A percentile compares a stretch with the other conserved stretches of the same genome.
These are phyloP conservation scores for Philypnodon macrostomus DNA, from an alignment of 2,797 vertebrate species.

Conservation along the genomic window DNA sequence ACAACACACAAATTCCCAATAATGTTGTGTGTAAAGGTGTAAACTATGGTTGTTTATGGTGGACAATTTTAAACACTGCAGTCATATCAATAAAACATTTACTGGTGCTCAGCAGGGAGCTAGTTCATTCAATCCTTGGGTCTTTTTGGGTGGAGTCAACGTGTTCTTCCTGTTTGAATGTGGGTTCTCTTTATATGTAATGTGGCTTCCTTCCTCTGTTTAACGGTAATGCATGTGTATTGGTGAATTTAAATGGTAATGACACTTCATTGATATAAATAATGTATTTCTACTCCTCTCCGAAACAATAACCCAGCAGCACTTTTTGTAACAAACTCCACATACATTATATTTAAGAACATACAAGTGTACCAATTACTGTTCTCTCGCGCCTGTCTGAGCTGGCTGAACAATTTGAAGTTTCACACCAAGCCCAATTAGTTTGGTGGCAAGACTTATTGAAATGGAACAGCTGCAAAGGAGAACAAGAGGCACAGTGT, in stretches of 20 bases:
- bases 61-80: background rate
- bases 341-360: slow-evolving; percentile 37
- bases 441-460: slow-evolving; percentile 67
- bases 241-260: too few relatives aligned
- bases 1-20: background rate
- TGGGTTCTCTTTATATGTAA: too few relatives aligned
- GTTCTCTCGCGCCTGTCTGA: slow-evolving; percentile 59
- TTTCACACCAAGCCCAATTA: slow-evolving; percentile 75
- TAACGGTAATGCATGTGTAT: too few relatives aligned
- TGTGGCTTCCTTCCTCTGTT: too few relatives aligned
- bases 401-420: slow-evolving; percentile 58
- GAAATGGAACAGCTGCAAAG: slow-evolving; percentile 64
- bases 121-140: too few relatives aligned
- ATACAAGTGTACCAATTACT: slow-evolving; percentile 41
- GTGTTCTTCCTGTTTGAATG: too few relatives aligned
- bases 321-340: slow-evolving; percentile 19
- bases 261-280: too few relatives aligned
- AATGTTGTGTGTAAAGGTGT: too few relatives aligned
- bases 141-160: too few relatives aligned
- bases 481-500: slow-evolving; percentile 60
- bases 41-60: background rate
- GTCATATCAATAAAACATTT: too few relatives aligned
- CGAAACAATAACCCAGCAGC: background rate
- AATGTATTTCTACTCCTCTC: background rate
- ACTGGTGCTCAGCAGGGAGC: too few relatives aligned